Conservation (phyloP, 2,113 vertebrate genomes). For the Micromys minutus region DNA sequence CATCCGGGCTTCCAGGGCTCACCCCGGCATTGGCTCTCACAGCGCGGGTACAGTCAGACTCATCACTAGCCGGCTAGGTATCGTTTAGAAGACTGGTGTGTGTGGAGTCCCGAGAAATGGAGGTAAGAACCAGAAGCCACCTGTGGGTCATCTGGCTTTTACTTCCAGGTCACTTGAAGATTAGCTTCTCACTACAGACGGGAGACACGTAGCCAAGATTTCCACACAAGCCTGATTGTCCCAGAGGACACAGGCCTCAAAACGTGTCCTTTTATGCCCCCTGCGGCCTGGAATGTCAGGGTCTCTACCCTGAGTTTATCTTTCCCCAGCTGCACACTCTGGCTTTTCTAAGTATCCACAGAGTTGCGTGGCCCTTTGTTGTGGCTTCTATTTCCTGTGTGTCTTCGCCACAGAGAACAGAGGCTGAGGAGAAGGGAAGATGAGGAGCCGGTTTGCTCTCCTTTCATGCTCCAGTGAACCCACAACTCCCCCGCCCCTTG, state of each 20-base stretch:
- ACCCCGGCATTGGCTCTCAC: neutral
- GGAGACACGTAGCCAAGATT: neutral
- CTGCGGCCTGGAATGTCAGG: fast-evolving
- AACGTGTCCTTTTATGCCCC: fast-evolving
- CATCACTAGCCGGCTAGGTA: neutral
- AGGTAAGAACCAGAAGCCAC: neutral
- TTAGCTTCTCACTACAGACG: neutral
- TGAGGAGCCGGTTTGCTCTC: neutral
- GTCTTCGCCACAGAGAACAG: neutral
- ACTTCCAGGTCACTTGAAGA: too few relatives aligned
- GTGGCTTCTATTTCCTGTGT: constrained; percentile 6
- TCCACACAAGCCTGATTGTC: neutral
- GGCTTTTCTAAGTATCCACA: neutral
- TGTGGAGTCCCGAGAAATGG: too few relatives aligned
- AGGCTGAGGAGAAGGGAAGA: neutral
- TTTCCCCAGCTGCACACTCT: neutral
- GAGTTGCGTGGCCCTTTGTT: neutral
- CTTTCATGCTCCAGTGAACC: neutral
- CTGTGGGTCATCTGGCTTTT: neutral
- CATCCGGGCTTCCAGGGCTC: neutral
- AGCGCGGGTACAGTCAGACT: neutral
- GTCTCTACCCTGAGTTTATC: neutral
- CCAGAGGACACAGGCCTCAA: neutral
- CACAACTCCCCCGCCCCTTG: fast-evolving
- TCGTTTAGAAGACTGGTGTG: neutral